Base-by-base conservation (phyloP, 2,888 invertebrate genomes). In the Sycophila texana region DNA sequence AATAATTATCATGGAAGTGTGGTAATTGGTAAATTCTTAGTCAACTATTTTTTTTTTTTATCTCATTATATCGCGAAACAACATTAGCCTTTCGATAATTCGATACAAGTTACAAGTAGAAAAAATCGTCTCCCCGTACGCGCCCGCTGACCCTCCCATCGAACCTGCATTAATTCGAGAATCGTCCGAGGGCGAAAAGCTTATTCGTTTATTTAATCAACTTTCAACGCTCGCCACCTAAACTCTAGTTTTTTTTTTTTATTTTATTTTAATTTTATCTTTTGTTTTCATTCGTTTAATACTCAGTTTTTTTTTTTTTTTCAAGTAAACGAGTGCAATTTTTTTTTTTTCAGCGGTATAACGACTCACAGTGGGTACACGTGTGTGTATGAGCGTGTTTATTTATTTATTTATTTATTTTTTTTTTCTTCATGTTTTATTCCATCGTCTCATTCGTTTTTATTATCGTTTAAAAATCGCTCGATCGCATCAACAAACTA, bases 1-100 rank as follows among this genome's bases (percentile, higher is more conserved):
- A 76, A 68, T 76, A 63, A 74, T 79, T 78, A 78, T 77, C 68
- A 74, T 73, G 81, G 75, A 79, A 81, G 78, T 75, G 70, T 73
- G 74, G 73, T 79, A 78, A 73, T 81, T 81, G 81, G 73, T 79
- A 79, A 78, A 81, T 76, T 30, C 60, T 51, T 63, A 63, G 18
- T 63, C 47, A 39, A 39, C 10, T 39, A 39, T 26, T 26, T 26
- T 61, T 61, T 61, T n/a, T 61, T 39, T 60, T 61, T 26, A 61
- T 39, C n/a, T 70, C 47, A 22, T 55, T 67, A 63, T 26, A 39
- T 63, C 53, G 55, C 60, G 65, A 71, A 80, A 77, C 67, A 77
- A 74, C 74, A 76, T 75, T 67, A 77, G 72, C 74, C 65, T 77
- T 71, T 26, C 30, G 30, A 68, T 76, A 76, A 60, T 73, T 76